Evolutionary conservation across 2,113 vertebrate genomes (phyloP), one percentile per base, ranked within the genome.

Genomic region (Pithys albifrons): DNA sequence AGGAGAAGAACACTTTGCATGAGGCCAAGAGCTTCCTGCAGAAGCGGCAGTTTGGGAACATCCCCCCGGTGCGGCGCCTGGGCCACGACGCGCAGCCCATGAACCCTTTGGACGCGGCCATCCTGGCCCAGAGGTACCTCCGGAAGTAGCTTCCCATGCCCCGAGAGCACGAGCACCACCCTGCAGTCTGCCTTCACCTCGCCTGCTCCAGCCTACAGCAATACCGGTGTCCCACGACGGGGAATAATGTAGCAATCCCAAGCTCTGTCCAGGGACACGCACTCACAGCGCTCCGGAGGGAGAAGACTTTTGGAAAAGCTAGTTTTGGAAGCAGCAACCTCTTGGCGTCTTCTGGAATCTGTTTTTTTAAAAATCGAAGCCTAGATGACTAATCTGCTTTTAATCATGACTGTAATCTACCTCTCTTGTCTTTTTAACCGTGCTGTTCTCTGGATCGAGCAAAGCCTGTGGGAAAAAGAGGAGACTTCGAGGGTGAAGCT

Each of bases 1-100:
- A 99, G 97, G 99, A 99, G 97, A 99, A 99, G 97, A 99, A 99
- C 98, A 99, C 98, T 87, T 97, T 99, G 46, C 99, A 99, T 5
- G 99, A 99, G 97, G 98, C 99, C 96, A 99, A 99, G 97, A 98
- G 98, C 97, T 99, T 99, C 98, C 98, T 98, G 13, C 98, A 98
- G 93, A 99, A 99, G 97, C 98, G 99, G 64, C 99, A 99, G 95
- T 99, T 99, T 9, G 98, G 99, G 94, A 99, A 98, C 95, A 98
- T 99, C 89, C 99, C 99, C 1, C 99, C 99, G 0, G 99, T 99
- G 80, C 98, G 99, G 23, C 99, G 99, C 71, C 98, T 99, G 65
- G 99, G 99, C 94, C 99, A 99, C 3, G 99, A 99, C 1, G 99
- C 99, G 2, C 99, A 99, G 97, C 99, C 99, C 48, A 98, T 99